phyloP scores from a whole-genome alignment of 2,888 invertebrate species.

The Antitype chi region DNA sequence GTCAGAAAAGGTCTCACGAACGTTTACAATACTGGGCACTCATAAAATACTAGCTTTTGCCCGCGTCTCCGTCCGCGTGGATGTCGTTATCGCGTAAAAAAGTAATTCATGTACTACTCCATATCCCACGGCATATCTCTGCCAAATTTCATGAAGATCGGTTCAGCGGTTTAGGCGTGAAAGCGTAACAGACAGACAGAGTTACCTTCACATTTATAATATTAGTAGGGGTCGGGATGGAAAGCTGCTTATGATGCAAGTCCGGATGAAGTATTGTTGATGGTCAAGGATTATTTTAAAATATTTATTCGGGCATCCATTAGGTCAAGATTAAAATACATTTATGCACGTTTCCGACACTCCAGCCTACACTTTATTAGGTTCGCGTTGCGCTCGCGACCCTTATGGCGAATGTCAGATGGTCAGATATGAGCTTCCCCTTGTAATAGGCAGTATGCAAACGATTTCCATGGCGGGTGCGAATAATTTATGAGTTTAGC shows the following conservation, averaged over 20 bases:
- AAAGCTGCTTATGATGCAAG: too few relatives aligned
- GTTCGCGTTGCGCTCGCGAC: conserved; percentile 14
- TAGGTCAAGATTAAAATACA: conserved; percentile 9
- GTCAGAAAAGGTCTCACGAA: neutral
- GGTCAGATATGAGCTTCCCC: conserved; percentile 74
- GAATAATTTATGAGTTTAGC: conserved; percentile 66
- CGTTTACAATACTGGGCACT: neutral
- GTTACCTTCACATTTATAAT: too few relatives aligned
- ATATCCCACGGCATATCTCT: too few relatives aligned
- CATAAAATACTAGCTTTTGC: too few relatives aligned
- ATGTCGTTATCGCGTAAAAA: too few relatives aligned
- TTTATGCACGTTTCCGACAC: conserved; percentile 49
- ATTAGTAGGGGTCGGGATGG: too few relatives aligned
- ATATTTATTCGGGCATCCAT: neutral
- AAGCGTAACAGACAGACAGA: too few relatives aligned
- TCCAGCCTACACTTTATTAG: conserved; percentile 34
- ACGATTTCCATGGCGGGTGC: conserved; percentile 60
- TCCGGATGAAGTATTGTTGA: too few relatives aligned
- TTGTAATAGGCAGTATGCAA: conserved; percentile 68
- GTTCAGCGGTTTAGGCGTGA: too few relatives aligned
- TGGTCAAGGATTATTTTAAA: neutral
- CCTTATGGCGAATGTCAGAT: conserved; percentile 69
- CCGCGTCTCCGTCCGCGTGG: too few relatives aligned
- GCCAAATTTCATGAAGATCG: too few relatives aligned
- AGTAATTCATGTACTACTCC: too few relatives aligned